Evolutionary conservation across 2,888 invertebrate genomes (phyloP).

Genomic region (Stegana nigrithorax): DNA sequence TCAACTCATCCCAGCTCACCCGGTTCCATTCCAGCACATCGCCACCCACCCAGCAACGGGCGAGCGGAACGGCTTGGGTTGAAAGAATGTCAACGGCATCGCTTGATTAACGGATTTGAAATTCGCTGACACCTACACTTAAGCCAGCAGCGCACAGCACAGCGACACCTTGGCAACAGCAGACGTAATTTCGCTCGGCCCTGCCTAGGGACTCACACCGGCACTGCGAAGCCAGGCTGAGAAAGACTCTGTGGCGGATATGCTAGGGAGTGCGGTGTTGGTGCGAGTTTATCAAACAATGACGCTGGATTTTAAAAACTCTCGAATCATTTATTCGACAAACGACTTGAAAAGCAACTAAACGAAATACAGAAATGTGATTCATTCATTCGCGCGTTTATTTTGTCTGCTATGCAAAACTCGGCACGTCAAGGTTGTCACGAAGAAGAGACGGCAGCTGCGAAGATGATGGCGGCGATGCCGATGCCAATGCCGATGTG

Average conservation of each 20-base stretch:
- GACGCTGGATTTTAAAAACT: slow-evolving; percentile 39
- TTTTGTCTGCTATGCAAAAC: slow-evolving; percentile 60
- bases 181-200: too few relatives aligned
- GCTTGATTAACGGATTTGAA: slow-evolving; percentile 10
- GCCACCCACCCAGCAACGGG: too few relatives aligned
- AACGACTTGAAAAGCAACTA: slow-evolving; percentile 35
- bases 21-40: too few relatives aligned
- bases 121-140: slow-evolving; percentile 10
- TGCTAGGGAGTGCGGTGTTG: too few relatives aligned
- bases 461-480: slow-evolving; percentile 23
- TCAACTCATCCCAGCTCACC: too few relatives aligned
- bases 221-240: too few relatives aligned
- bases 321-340: slow-evolving; percentile 43
- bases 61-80: not conserved
- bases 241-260: not conserved
- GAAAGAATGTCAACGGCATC: not conserved
- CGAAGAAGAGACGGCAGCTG: too few relatives aligned
- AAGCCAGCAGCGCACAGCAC: not conserved
- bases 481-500: too few relatives aligned
- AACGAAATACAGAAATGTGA: slow-evolving; percentile 54
- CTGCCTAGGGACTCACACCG: not conserved
- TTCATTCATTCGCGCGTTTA: too few relatives aligned
- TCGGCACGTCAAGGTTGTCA: slow-evolving; percentile 41
- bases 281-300: slow-evolving; percentile 9
- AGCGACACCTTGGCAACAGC: not conserved